phyloP scores from a whole-genome alignment of 2,797 vertebrate genomes.

The Choloepus didactylus region DNA sequence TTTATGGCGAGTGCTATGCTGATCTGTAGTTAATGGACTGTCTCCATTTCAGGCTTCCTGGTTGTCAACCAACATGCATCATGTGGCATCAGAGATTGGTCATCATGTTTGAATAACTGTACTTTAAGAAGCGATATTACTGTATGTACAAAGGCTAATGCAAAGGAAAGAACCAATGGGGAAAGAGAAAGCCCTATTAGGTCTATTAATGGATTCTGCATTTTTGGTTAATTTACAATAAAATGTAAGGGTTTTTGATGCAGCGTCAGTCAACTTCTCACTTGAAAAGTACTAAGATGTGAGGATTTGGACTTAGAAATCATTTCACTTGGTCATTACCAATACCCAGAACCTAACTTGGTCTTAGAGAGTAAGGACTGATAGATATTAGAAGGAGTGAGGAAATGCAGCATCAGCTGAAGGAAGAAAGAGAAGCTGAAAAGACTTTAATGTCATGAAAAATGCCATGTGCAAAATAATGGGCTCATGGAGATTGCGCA shows the following conservation, averaged over 20 bases:
- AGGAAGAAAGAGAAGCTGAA: background rate
- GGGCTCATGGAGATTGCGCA: background rate
- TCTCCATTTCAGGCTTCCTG: background rate
- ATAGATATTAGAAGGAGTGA: background rate
- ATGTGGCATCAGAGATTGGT: background rate
- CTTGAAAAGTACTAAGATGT: too few species aligned
- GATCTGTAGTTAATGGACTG: background rate
- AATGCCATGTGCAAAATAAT: background rate
- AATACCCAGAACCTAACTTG: background rate
- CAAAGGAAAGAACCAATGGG: background rate
- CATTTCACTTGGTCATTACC: background rate
- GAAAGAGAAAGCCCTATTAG: background rate
- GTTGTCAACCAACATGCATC: background rate
- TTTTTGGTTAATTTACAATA: conserved; percentile 3
- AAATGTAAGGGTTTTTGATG: background rate
- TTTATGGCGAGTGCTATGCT: background rate
- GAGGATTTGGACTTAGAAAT: conserved; percentile 2
- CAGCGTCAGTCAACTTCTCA: background rate
- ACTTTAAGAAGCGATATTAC: background rate
- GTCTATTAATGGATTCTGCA: background rate
- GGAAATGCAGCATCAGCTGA: background rate
- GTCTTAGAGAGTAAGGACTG: background rate
- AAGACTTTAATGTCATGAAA: background rate
- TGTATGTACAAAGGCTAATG: background rate
- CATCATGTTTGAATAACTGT: background rate